Conservation (phyloP, 2,113 vertebrate genomes). For the Trinectes maculatus region DNA sequence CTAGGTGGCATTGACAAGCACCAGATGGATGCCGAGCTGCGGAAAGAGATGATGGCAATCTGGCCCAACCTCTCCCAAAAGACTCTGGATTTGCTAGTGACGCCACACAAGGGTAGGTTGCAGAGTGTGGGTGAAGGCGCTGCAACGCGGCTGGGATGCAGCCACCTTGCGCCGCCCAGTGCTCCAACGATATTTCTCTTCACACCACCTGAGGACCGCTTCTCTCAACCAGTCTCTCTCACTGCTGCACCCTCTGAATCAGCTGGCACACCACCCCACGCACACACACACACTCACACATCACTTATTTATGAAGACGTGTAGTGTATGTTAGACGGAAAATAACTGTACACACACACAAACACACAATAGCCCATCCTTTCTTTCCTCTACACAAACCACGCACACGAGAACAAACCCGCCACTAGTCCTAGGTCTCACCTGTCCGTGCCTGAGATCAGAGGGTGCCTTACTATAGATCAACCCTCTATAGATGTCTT, state of each 20-base stretch:
- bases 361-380: not conserved
- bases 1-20: slow-evolving; percentile 93
- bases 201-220: slow-evolving; percentile 76
- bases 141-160: slow-evolving; percentile 37
- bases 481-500: slow-evolving; percentile 83
- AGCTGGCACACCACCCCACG: slow-evolving; percentile 48
- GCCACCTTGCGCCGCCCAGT: slow-evolving; percentile 46
- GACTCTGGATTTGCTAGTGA: slow-evolving; percentile 93
- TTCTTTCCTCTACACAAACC: not conserved
- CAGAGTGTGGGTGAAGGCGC: slow-evolving; percentile 55
- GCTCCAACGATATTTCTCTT: slow-evolving; percentile 63
- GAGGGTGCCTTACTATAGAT: slow-evolving; percentile 84
- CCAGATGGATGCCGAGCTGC: slow-evolving; percentile 93
- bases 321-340: not conserved
- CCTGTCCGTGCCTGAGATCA: slow-evolving; percentile 74
- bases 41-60: slow-evolving; percentile 98
- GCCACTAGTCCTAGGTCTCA: slow-evolving; percentile 6
- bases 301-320: not conserved
- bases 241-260: slow-evolving; percentile 80
- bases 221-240: slow-evolving; percentile 72
- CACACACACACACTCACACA: slow-evolving; percentile 18
- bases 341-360: not conserved
- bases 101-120: slow-evolving; percentile 95
- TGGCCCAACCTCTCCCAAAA: slow-evolving; percentile 97
- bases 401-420: slow-evolving; percentile 2